Evolutionary conservation across 2,113 vertebrate genomes (phyloP).

Genomic region (Oryzias woworae): DNA sequence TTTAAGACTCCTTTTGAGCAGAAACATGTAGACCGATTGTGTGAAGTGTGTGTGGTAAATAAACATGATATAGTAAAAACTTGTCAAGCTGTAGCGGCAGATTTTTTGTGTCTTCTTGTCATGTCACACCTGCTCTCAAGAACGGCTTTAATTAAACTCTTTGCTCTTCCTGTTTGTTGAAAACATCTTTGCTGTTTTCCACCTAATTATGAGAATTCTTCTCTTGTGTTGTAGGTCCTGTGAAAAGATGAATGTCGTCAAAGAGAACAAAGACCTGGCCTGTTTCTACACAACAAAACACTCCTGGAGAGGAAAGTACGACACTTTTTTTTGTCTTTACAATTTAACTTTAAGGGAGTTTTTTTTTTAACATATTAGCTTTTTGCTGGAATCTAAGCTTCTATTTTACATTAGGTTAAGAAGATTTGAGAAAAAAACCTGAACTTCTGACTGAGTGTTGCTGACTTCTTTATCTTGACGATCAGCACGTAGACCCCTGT

Average conservation of each 20-base stretch:
- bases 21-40: constrained; percentile 51
- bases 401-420: constrained; percentile 1
- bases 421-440: constrained; percentile 15
- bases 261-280: constrained; percentile 98
- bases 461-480: constrained; percentile 38
- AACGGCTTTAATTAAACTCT: background rate
- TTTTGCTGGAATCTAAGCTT: background rate
- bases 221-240: constrained; percentile 77
- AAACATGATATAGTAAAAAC: constrained; percentile 14
- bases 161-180: background rate
- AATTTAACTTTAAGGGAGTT: constrained; percentile 4
- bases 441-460: constrained; percentile 50
- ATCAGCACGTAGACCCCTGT: constrained; percentile 7
- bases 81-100: background rate
- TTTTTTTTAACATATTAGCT: background rate
- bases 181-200: background rate
- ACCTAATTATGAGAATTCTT: constrained; percentile 1
- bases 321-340: constrained; percentile 25
- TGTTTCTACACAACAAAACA: constrained; percentile 99
- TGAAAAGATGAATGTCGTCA: constrained; percentile 97
- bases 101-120: constrained; percentile 6
- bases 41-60: constrained; percentile 55
- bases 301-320: constrained; percentile 99
- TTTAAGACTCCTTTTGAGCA: constrained; percentile 24
- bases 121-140: background rate